Base-by-base conservation (phyloP, 1,140 invertebrate genomes). In the Drosophila kepulauana region DNA sequence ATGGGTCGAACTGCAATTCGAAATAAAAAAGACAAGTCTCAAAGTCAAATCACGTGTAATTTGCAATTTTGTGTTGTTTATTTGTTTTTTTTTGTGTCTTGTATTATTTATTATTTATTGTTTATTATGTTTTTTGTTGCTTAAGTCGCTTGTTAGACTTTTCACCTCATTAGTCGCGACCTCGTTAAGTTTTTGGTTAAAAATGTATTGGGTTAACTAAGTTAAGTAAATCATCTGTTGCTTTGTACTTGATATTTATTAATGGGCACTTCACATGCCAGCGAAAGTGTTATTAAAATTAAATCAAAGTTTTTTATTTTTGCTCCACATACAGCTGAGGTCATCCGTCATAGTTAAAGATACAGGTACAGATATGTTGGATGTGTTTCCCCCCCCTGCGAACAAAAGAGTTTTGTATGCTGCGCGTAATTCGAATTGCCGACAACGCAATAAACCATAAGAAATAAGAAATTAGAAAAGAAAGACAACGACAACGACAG, bases 251-350 rank as follows among this genome's bases (percentile, higher is more conserved):
- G 38, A n/a, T 35, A 79, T 43, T 51, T 38, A 66, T 65, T 87
- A 79, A 79, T 77, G 67, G 59, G 28, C 59, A 65, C 52, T 67
- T 45, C 58, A 85, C 81, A 78, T 85, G 68, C 54, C 41, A 48
- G 61, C 79, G 80, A 88, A 88, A 88, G 84, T 89, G 71, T 80
- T 75, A 89, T 88, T 89, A 84, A 80, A 81, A 84, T 64, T 70
- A 67, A 79, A 84, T 88, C 72, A 84, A 56, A 80, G 62, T 52
- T 78, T 56, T 8, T 3, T 20, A 3, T 3, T 25, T 25, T 25
- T 25, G 20, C 20, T 38, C 35, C 33, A 56, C 25, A 54, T 64
- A 54, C 51, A 46, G 35, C 75, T 52, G 2, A 52, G 11, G 16
- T 20, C 48, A 49, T 25, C 48, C 16, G 48, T 11, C 48, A 54